A percentile compares a stretch with the other conserved stretches of the same genome.
Conservation (phyloP, 2,888 invertebrate species). For the Aphidoletes aphidimyza region DNA sequence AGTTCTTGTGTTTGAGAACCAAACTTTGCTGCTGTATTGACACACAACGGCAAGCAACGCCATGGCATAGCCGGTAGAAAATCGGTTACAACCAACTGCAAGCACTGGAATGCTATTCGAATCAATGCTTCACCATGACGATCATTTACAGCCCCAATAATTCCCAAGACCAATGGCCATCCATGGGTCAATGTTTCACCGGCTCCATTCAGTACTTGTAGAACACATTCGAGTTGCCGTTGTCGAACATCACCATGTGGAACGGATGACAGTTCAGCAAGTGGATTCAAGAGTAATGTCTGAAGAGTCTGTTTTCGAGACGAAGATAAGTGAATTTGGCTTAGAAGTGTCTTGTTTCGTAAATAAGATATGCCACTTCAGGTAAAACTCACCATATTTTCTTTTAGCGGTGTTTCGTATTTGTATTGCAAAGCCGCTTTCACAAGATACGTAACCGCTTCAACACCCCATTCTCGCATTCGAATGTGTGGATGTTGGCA, state of each 20-base stretch:
- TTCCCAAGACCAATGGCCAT: constrained; percentile 94
- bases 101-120: constrained; percentile 93
- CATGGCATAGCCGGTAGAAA: constrained; percentile 93
- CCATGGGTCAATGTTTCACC: constrained; percentile 93
- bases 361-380: too few relatives aligned
- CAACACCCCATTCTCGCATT: constrained; percentile 98
- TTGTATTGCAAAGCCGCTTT: constrained; percentile 90
- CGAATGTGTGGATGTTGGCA: constrained; percentile 94
- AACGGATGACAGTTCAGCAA: constrained; percentile 90
- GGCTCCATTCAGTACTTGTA: constrained; percentile 90
- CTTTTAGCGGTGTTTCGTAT: constrained; percentile 82
- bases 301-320: constrained; percentile 74
- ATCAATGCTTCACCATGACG: constrained; percentile 93
- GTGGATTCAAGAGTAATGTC: constrained; percentile 85
- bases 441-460: constrained; percentile 93
- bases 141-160: constrained; percentile 94
- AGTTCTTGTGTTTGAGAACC: constrained; percentile 96
- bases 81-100: constrained; percentile 94
- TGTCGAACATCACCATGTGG: constrained; percentile 94
- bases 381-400: constrained; percentile 83
- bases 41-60: constrained; percentile 87
- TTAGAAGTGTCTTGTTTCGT: too few relatives aligned
- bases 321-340: too few relatives aligned
- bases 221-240: constrained; percentile 92
- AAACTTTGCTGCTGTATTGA: constrained; percentile 94